phyloP scores from a whole-genome alignment of 2,113 vertebrate genomes.

The Gallinago jamesoni region DNA sequence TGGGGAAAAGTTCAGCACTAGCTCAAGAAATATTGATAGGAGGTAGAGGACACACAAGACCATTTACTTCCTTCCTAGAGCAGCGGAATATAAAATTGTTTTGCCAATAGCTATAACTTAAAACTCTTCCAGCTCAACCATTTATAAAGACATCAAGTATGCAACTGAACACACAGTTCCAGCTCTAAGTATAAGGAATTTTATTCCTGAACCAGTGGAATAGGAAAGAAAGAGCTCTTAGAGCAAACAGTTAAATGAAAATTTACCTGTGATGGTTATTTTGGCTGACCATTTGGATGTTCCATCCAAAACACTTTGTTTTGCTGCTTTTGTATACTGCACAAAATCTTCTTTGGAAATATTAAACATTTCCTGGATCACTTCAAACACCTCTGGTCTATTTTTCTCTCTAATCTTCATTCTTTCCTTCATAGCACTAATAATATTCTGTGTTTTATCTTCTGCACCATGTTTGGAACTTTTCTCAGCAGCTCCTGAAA shows the following conservation, averaged over 20 bases:
- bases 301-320: slow-evolving; percentile 93
- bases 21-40: not conserved
- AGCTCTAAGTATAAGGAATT: not conserved
- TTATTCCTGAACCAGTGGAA: not conserved
- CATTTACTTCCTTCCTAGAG: not conserved
- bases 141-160: not conserved
- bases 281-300: slow-evolving; percentile 99
- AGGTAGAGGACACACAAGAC: not conserved
- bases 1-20: not conserved
- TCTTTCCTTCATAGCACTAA: slow-evolving; percentile 97
- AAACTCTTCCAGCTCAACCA: not conserved
- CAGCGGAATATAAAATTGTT: not conserved
- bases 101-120: not conserved
- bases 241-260: not conserved
- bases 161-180: not conserved
- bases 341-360: slow-evolving; percentile 90
- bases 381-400: slow-evolving; percentile 92
- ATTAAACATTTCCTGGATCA: slow-evolving; percentile 95
- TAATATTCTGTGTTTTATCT: slow-evolving; percentile 97
- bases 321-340: slow-evolving; percentile 89
- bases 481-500: slow-evolving; percentile 94
- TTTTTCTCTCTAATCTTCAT: slow-evolving; percentile 98
- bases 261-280: slow-evolving; percentile 92
- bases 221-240: not conserved
- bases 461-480: slow-evolving; percentile 98